A percentile compares a stretch with the other conserved stretches of the same genome.
These are phyloP conservation scores for Strigamia transsilvanica DNA, from an alignment of 2,888 invertebrate species.

Conservation along the genomic window DNA sequence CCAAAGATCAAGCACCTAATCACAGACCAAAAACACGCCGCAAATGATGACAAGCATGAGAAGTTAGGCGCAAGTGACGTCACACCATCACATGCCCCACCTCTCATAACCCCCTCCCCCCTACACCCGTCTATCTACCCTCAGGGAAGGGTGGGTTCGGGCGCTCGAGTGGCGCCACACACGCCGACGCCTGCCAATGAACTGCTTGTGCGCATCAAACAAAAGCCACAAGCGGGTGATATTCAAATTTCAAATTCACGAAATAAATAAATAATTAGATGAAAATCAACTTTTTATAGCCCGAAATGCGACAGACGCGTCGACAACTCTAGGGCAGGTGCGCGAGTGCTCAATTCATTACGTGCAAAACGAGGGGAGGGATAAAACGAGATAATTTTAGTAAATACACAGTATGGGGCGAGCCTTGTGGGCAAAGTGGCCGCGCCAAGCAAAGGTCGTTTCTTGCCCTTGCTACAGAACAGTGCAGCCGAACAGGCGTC, in stretches of 20 bases:
- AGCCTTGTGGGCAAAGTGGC: conserved; percentile 46
- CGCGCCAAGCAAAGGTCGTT: conserved; percentile 46
- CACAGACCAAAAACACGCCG: neutral
- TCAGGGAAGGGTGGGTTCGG: conserved; percentile 25
- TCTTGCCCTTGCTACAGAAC: conserved; percentile 25
- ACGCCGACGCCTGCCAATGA: conserved; percentile 46
- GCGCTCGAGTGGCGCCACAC: conserved; percentile 43
- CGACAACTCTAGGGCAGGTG: neutral
- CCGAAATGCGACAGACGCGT: neutral
- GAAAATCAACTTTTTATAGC: neutral
- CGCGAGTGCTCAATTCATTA: conserved; percentile 28
- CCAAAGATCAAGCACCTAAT: conserved; percentile 38
- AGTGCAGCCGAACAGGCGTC: conserved; percentile 36
- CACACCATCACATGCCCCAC: conserved; percentile 1
- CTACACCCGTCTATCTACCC: neutral
- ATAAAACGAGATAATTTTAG: conserved; percentile 35
- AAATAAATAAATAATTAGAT: neutral
- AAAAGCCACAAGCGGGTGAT: conserved; percentile 22
- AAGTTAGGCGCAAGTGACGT: neutral
- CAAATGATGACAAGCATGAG: neutral
- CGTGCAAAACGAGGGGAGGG: conserved; percentile 35
- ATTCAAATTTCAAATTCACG: neutral
- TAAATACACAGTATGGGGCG: conserved; percentile 48
- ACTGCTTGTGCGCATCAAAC: conserved; percentile 9
- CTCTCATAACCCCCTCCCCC: neutral